Evolutionary conservation across 2,888 invertebrate species (phyloP), one percentile per base, ranked within the genome.

Genomic region (Anodontia alba): DNA sequence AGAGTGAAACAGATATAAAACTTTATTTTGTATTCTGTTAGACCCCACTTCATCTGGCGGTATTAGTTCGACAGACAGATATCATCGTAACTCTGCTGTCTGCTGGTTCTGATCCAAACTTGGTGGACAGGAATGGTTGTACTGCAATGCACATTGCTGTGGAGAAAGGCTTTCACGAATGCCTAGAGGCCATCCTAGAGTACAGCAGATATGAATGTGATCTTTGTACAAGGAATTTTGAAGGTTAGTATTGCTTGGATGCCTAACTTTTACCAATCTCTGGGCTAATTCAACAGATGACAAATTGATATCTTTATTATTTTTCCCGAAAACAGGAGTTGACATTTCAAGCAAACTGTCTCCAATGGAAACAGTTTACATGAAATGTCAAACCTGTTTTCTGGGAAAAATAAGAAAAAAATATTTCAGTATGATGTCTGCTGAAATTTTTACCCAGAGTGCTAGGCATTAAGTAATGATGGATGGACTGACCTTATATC

Each of bases 41-140:
- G 92, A 92, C 92, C 0, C 92, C 92, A 1, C 84, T 92, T 0
- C 92, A 92, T 72, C 80, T 92, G 54, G 91, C 92, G 10, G 87
- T 92, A 26, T 86, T 91, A 69, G 86, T 91, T 17, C 81, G 90
- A 20, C 84, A 88, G 69, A 83, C 85, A 31, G 83, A 86, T 10
- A 87, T 90, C 23, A 87, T 90, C 3, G 49, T 77, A 23, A 78
- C 79, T 0, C 81, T 92, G 12, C 76, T 92, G 26, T 71, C 82
- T 3, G 89, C 89, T 1, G 87, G 89, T 23, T 89, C 91, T 0
- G 85, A 89, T 69, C 90, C 90, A n/a, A 89, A 89, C 77, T 80
- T 87, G 12, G 84, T 88, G 31, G 90, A 92, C 76, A 80, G 86
- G 15, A 80, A 87, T 23, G 92, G 92, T 1, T 90, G 86, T 62